Base-by-base conservation (phyloP, 2,113 vertebrate genomes). In the Cricetomys ansorgei region DNA sequence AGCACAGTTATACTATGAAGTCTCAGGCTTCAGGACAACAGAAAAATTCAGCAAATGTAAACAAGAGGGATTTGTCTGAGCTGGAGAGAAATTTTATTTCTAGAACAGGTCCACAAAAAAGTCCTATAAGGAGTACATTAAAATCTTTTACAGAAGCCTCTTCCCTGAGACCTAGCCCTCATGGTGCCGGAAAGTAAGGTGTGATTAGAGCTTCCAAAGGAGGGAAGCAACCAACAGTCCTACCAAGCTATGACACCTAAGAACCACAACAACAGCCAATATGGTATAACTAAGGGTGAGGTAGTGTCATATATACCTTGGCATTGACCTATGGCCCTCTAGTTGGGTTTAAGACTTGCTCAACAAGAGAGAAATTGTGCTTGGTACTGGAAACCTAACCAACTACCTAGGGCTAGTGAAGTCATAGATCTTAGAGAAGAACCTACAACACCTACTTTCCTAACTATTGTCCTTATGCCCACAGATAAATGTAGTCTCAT, bases 1-100 rank as follows among this genome's bases (percentile, higher is more conserved):
- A 89, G 89, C 62, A 43, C 29, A 81, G 89, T 73, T 64, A 45
- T 94, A 69, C 77, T 87, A 45, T 89, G 73, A 94, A 95, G 53
- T 89, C 73, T 88, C 70, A 92, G 94, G 79, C 59, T 89, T 75
- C 57, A 85, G 76, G 45, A 91, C 11, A 92, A 75, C 73, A 96
- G 94, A 94, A 88, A 89, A 40, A 72, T 29, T 37, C 65, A 83
- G 86, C 34, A 69, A 62, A 43, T 64, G 79, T 62, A 92, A 91
- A 79, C 53, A 85, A 89, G 57, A 90, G 17, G 17, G 55, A 31
- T 67, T 37, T 55, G 23, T 79, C 45, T 62, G 76, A 89, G 67
- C 81, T 62, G 25, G 25, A 95, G 67, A 84, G 89, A 80, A 79
- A 65, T 50, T 23, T 88, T 86, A 81, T 48, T 40, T 93, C 69